Base-by-base conservation (phyloP, 1,140 invertebrate genomes). In the Caenorhabditis remanei region DNA sequence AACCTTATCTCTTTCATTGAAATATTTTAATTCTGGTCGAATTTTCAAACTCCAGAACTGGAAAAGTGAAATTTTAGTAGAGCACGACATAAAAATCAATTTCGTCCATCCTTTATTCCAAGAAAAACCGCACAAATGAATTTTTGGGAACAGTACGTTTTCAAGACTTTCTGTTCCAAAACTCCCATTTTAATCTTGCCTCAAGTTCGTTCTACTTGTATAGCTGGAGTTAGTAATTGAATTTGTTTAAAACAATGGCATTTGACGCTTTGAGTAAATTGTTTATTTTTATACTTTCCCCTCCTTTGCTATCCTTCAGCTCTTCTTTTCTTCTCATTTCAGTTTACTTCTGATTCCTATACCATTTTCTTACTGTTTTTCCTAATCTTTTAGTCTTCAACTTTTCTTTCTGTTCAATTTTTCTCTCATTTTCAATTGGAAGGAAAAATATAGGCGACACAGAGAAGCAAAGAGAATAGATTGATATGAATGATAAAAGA, bases 271-370 rank as follows among this genome's bases (percentile, higher is more conserved):
- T 2, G 19, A 58, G n/a, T 19, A 58, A 58, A 58, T 58, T 58
- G 55, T 58, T 58, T 58, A 58, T 58, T 58, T 58, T 58, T 58
- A 58, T n/a, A 9, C 55, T 58, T 58, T 58, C 19, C 55, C 55
- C 16, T 53, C 50, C 9, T 58, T n/a, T 32, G 32, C 55, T n/a
- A 19, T 4, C 55, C 19, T n/a, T 58, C 19, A 1, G 14, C 55
- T 58, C 19, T 19, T 4, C 3, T 19, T 1, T 58, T 19, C n/a
- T 14, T 0, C n/a, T 58, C 55, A 19, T 58, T n/a, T 58, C 2
- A 1, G 0, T n/a, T 53, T 32, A 2, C 32, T 13, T 16, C 9
- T 53, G 50, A 9, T 16, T 13, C 50, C 1, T 13, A 58, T 58
- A 58, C 19, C n/a, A n/a, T 19, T 58, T 58, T 19, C 55, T 19